phyloP scores from a whole-genome alignment of 2,113 vertebrate species.

The Hirundichthys speculiger region DNA sequence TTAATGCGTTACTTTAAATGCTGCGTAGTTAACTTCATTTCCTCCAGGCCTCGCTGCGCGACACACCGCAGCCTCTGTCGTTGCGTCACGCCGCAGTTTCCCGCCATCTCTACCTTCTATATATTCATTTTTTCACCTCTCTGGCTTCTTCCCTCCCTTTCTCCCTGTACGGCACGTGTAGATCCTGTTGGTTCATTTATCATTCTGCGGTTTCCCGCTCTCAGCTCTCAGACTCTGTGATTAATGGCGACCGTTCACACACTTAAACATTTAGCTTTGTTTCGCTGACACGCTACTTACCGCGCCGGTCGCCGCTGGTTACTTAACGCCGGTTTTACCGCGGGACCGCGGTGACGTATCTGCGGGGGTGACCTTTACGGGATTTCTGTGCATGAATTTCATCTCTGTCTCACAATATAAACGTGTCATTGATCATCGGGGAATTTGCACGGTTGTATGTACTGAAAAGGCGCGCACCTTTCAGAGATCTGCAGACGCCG shows the following conservation, averaged over 20 bases:
- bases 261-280: conserved; percentile 80
- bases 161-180: conserved; percentile 61
- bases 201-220: conserved; percentile 59
- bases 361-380: conserved; percentile 58
- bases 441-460: no score
- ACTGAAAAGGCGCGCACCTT: no score
- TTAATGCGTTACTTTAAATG: no score
- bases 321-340: conserved; percentile 53
- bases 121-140: conserved; percentile 30
- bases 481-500: no score
- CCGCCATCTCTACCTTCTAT: conserved; percentile 24
- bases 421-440: no score
- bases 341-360: conserved; percentile 32
- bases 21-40: no score
- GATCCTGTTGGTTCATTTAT: conserved; percentile 72
- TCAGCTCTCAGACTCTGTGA: conserved; percentile 64
- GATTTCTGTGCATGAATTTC: conserved; percentile 16
- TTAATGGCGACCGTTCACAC: conserved; percentile 75
- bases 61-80: no score
- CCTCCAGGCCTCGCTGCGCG: no score
- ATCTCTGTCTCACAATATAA: conserved; percentile 2
- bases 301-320: conserved; percentile 57
- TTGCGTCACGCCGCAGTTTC: conserved; percentile 1
- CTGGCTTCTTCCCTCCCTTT: conserved; percentile 26
- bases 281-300: conserved; percentile 73